phyloP scores from a whole-genome alignment of 2,113 vertebrate genomes.

The Dromaius novaehollandiae region DNA sequence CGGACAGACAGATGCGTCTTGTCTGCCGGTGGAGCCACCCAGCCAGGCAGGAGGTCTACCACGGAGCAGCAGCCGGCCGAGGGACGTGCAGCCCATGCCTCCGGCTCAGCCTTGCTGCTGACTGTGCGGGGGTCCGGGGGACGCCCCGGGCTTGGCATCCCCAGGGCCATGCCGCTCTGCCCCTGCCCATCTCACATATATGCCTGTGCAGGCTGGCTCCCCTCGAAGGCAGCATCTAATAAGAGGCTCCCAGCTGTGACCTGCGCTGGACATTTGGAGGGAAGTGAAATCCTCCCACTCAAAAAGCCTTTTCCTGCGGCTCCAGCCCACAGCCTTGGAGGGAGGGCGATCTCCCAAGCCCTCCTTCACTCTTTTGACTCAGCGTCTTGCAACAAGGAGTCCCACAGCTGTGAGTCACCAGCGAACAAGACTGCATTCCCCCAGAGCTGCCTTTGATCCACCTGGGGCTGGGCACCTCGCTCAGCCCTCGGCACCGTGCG shows the following conservation, averaged over 20 bases:
- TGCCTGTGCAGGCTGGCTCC: background rate
- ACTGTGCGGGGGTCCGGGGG: rapidly evolving
- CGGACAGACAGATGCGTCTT: background rate
- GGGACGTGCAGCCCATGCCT: rapidly evolving
- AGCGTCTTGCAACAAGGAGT: slow-evolving; percentile 28
- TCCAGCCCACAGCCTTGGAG: background rate
- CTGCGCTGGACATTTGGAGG: background rate
- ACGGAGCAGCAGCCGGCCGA: background rate
- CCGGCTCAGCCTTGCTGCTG: background rate
- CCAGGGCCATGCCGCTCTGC: background rate
- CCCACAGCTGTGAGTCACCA: slow-evolving; percentile 16
- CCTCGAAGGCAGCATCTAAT: background rate
- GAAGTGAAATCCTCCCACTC: background rate
- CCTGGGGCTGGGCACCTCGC: slow-evolving; percentile 19
- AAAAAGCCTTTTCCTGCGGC: background rate
- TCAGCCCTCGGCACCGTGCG: background rate
- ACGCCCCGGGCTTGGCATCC: rapidly evolving
- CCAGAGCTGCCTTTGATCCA: slow-evolving; percentile 54
- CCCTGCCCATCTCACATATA: background rate
- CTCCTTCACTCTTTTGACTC: slow-evolving; percentile 31
- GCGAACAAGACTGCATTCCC: background rate
- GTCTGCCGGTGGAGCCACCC: background rate
- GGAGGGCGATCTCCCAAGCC: background rate
- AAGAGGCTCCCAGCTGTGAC: background rate
- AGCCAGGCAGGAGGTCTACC: too few relatives aligned